These are phyloP conservation scores for Sycophaga agraensis DNA, from an alignment of 1,140 invertebrate genomes.

Conservation along the genomic window DNA sequence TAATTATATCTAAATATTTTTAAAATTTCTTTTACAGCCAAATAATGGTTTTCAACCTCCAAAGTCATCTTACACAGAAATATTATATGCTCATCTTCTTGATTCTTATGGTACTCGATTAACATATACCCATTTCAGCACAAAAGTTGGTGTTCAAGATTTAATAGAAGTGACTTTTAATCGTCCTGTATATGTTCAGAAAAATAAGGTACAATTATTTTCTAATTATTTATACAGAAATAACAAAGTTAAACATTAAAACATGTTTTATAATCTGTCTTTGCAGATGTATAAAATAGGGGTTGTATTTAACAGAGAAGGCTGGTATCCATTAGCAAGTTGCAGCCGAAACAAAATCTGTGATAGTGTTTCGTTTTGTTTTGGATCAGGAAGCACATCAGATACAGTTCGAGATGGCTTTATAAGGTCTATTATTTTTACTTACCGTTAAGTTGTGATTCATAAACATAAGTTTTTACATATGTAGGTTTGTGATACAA, in stretches of 20 bases:
- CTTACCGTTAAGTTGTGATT: conserved; percentile 36
- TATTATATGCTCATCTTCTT: conserved; percentile 76
- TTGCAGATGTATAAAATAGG: conserved; percentile 72
- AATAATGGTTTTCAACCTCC: conserved; percentile 28
- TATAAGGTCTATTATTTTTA: conserved; percentile 74
- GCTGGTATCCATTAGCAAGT: conserved; percentile 75
- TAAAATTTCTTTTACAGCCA: conserved; percentile 8
- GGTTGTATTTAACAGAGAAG: conserved; percentile 78
- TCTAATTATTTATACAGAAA: neutral
- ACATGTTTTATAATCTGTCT: neutral
- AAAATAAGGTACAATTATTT: conserved; percentile 62
- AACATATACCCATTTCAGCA: conserved; percentile 79
- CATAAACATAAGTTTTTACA: conserved; percentile 11
- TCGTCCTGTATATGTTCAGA: conserved; percentile 72
- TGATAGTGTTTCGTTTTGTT: conserved; percentile 72
- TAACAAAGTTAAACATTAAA: neutral
- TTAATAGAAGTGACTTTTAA: conserved; percentile 78
- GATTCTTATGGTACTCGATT: conserved; percentile 74
- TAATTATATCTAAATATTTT: neutral
- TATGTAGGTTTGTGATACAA: conserved; percentile 24
- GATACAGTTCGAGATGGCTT: conserved; percentile 72
- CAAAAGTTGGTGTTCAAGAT: conserved; percentile 63
- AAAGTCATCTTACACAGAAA: conserved; percentile 65
- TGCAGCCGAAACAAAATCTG: conserved; percentile 65
- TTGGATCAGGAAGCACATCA: conserved; percentile 67